Percentiles rank a stretch among this genome's conserved stretches.
Evolutionary conservation across 1,140 invertebrate species (phyloP).

Genomic region (Cydia pomonella): DNA sequence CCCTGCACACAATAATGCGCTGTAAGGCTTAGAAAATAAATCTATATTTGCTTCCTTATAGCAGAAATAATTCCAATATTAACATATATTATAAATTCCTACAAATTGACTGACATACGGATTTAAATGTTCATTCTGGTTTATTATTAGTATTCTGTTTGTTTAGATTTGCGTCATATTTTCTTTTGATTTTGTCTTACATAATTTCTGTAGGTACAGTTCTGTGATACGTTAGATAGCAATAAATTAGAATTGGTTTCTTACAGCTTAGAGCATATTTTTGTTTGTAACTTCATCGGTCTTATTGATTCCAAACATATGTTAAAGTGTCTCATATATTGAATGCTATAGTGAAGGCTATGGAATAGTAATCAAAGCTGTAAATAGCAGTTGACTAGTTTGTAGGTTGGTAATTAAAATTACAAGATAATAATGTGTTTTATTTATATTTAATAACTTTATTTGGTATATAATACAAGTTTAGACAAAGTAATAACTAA

Average conservation of each 20-base stretch:
- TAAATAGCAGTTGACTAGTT: constrained; percentile 76
- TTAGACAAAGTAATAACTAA: background rate
- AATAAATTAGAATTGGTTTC: constrained; percentile 4
- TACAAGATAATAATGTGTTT: constrained; percentile 44
- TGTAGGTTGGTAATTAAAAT: constrained; percentile 69
- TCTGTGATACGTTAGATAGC: constrained; percentile 27
- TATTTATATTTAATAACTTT: constrained; percentile 40
- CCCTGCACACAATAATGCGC: background rate
- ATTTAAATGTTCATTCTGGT: constrained; percentile 7
- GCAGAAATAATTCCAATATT: constrained; percentile 21
- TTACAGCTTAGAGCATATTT: background rate
- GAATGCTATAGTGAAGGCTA: background rate
- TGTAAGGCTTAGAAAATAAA: background rate
- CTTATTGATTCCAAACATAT: background rate
- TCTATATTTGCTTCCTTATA: constrained; percentile 11
- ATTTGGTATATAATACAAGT: constrained; percentile 26
- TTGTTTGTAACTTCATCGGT: background rate
- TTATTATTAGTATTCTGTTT: constrained; percentile 16
- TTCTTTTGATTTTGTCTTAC: constrained; percentile 7
- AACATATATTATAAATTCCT: background rate
- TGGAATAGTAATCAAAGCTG: constrained; percentile 44
- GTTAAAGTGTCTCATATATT: background rate
- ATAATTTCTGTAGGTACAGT: constrained; percentile 12
- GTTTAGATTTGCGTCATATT: constrained; percentile 15
- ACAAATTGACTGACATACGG: constrained; percentile 7